These are phyloP conservation scores for Pteruthius melanotis DNA, from an alignment of 2,113 vertebrate species.

Conservation along the genomic window DNA sequence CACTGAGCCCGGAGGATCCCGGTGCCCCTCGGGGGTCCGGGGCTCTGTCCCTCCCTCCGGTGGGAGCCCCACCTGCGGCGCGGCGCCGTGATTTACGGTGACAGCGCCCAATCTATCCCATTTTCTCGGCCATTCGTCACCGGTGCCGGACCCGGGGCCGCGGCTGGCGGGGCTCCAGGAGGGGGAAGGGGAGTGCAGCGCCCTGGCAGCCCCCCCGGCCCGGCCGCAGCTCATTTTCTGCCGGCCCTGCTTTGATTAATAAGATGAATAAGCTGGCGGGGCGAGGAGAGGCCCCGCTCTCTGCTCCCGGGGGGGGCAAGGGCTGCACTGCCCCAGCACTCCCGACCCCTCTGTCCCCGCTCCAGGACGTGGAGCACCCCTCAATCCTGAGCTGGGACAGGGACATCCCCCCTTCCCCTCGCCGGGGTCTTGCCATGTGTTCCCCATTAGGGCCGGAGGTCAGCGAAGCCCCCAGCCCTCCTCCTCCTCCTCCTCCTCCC, in stretches of 20 bases:
- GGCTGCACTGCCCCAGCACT: neutral
- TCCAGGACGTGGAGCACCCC: neutral
- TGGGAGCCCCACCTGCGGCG: neutral
- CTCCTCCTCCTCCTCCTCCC: neutral
- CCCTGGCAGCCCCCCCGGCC: neutral
- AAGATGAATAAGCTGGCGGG: conserved; percentile 17
- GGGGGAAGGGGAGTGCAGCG: neutral
- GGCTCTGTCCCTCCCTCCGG: neutral
- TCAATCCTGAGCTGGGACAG: fast-evolving
- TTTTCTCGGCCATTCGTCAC: conserved; percentile 12
- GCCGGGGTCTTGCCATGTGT: conserved; percentile 47
- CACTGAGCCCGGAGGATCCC: fast-evolving
- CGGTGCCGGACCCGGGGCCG: neutral
- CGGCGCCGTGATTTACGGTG: neutral
- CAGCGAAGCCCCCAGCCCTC: neutral
- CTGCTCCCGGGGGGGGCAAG: neutral
- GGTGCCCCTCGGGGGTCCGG: no score
- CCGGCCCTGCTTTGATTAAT: conserved; percentile 21
- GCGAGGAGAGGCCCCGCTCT: neutral
- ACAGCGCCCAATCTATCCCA: neutral
- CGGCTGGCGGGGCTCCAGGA: neutral
- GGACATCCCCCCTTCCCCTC: fast-evolving
- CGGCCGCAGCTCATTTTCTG: neutral
- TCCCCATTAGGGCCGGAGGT: conserved; percentile 58
- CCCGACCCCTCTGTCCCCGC: fast-evolving